A percentile compares a stretch with the other conserved stretches of the same genome.
Evolutionary conservation across 2,113 vertebrate species (phyloP).

Genomic region (Rhabdornis inornatus): DNA sequence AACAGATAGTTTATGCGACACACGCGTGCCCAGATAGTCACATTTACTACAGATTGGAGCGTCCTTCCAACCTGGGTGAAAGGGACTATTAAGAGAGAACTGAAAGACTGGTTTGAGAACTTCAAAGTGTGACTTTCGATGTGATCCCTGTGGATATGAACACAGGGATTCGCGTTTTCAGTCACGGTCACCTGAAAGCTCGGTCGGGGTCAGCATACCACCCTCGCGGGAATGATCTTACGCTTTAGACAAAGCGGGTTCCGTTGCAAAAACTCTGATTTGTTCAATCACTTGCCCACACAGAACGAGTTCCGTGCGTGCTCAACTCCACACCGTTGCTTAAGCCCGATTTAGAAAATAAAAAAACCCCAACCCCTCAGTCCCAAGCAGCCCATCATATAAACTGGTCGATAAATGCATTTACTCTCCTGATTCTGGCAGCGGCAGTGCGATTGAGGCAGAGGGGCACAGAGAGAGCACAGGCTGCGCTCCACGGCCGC

Average conservation of each 20-base stretch:
- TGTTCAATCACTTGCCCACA: neutral
- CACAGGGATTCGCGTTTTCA: too few relatives aligned
- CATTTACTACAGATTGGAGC: neutral
- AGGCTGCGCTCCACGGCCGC: fast-evolving
- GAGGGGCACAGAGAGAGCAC: neutral
- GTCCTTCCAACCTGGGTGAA: neutral
- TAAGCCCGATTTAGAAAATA: neutral
- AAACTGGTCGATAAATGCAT: neutral
- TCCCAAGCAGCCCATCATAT: neutral
- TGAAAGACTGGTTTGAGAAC: neutral
- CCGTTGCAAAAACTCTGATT: neutral
- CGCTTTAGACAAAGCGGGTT: neutral
- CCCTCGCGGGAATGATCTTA: neutral
- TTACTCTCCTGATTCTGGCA: neutral
- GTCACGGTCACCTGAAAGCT: neutral
- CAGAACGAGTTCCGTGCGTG: neutral
- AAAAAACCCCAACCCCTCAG: fast-evolving
- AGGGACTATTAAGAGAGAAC: neutral
- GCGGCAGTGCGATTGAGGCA: fast-evolving
- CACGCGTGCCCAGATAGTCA: neutral
- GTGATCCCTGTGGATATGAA: neutral
- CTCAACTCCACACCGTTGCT: neutral
- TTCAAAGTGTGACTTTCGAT: neutral
- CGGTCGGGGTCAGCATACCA: neutral
- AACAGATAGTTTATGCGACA: neutral